Base-by-base conservation (phyloP, 2,888 invertebrate species). In the Halictus ligatus region DNA sequence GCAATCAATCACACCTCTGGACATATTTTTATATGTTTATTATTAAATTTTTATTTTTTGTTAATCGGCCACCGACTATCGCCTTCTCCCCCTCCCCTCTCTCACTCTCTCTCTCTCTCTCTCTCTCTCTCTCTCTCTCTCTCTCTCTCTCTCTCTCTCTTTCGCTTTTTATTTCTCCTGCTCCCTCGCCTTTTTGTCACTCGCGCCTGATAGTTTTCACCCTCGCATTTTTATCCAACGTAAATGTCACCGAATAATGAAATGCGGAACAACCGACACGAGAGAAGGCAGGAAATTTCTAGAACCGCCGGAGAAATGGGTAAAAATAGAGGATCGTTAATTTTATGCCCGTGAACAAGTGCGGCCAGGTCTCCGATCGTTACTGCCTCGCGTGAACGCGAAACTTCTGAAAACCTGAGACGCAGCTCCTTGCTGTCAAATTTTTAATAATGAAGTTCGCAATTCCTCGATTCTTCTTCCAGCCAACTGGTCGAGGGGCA, bases 311-410 rank as follows among this genome's bases (percentile, higher is more conserved):
- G n/a, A 50, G 82, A 35, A 76, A 75, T 46, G 73, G 50, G 50
- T 81, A 84, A 81, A 84, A 84, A 84, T 78, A 81, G 84, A 69
- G 80, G 81, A 84, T 84, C 81, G 84, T 78, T 86, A 84, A 86
- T 81, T 84, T 81, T 79, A 76, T 81, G 78, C 78, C 35, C 50
- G 58, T 18, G 75, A 77, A 76, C 50, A 29, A 75, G 73, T 35
- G 75, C 46, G 43, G 40, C 73, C 29, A 29, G 48, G 69, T 43
- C 58, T 48, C 60, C 21, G 21, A 64, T 78, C 50, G 67, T 77
- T 64, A n/a, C 69, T 67, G 67, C 54, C n/a, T n/a, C 46, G 64
- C 54, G 29, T 69, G 35, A 50, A 71, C 78, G 64, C 74, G 69
- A 78, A 82, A 78, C 67, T 75, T 72, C 15, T 29, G 29, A 29